Percentiles rank a stretch among this genome's conserved stretches.
Evolutionary conservation across 2,888 invertebrate species (phyloP).

Genomic region (Scaptomyza polygonia): DNA sequence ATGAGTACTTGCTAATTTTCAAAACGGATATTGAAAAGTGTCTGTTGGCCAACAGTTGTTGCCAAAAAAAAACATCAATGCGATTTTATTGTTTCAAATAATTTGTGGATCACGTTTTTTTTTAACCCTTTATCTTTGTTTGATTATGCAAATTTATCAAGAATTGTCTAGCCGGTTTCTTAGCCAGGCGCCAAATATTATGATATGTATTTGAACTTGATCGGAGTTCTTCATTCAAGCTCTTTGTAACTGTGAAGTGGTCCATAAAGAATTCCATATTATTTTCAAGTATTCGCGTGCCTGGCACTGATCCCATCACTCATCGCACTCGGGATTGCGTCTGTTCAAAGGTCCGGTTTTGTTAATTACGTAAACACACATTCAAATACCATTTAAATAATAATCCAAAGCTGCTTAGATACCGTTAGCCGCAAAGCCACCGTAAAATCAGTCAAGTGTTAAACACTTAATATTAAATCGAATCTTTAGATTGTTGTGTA

Average conservation of each 20-base stretch:
- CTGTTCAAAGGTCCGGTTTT: slow-evolving; percentile 68
- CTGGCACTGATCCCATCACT: slow-evolving; percentile 62
- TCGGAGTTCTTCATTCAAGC: slow-evolving; percentile 19
- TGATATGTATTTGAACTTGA: slow-evolving; percentile 44
- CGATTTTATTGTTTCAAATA: slow-evolving; percentile 15
- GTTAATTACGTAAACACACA: slow-evolving; percentile 66
- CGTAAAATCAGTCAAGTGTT: slow-evolving; percentile 61
- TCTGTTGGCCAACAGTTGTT: slow-evolving; percentile 24
- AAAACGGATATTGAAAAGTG: slow-evolving; percentile 53
- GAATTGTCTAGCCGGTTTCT: slow-evolving; percentile 50
- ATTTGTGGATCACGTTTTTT: slow-evolving; percentile 27
- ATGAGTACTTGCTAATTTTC: slow-evolving; percentile 64
- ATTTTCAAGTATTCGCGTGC: slow-evolving; percentile 51
- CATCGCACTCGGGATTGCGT: slow-evolving; percentile 40
- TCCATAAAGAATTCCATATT: slow-evolving; percentile 17
- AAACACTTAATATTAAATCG: slow-evolving; percentile 4
- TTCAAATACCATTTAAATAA: slow-evolving; percentile 57
- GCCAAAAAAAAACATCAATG: not conserved
- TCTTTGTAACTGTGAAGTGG: slow-evolving; percentile 36
- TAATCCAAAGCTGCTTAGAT: slow-evolving; percentile 31
- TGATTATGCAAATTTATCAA: slow-evolving; percentile 31
- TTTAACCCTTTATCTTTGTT: slow-evolving; percentile 7
- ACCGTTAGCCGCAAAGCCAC: slow-evolving; percentile 59
- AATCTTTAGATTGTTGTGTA: not conserved
- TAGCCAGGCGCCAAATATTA: not conserved